Conservation (phyloP, 2,888 invertebrate species). For the Acleris emargana region DNA sequence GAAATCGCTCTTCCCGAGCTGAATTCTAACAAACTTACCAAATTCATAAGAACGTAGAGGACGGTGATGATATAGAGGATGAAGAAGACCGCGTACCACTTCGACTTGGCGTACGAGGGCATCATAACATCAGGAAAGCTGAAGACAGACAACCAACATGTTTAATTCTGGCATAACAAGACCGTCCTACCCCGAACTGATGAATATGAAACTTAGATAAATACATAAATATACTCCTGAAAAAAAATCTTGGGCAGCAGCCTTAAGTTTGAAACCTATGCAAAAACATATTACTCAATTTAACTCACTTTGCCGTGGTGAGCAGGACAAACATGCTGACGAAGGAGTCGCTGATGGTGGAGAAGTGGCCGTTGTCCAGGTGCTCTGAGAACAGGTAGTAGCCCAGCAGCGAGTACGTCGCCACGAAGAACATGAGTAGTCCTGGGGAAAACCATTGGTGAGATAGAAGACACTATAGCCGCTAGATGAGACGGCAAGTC, state of each 20-base stretch:
- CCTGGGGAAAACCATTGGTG: slow-evolving; percentile 54
- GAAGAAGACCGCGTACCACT: slow-evolving; percentile 94
- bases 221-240: too few species aligned
- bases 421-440: slow-evolving; percentile 92
- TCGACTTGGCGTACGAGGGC: slow-evolving; percentile 92
- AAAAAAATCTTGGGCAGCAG: too few species aligned
- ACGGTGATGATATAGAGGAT: slow-evolving; percentile 93
- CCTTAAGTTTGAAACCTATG: too few species aligned
- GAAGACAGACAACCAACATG: slow-evolving; percentile 30
- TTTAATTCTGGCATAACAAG: neutral
- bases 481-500: too few species aligned
- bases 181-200: too few species aligned
- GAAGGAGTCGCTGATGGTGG: slow-evolving; percentile 91
- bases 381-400: slow-evolving; percentile 92
- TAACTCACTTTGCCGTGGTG: slow-evolving; percentile 94
- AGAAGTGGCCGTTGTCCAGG: slow-evolving; percentile 89
- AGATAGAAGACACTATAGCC: neutral
- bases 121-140: slow-evolving; percentile 97
- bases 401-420: slow-evolving; percentile 91
- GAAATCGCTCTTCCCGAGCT: too few species aligned
- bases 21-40: slow-evolving; percentile 81
- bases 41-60: slow-evolving; percentile 94
- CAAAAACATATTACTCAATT: neutral
- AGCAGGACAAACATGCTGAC: slow-evolving; percentile 94
- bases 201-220: too few species aligned